phyloP scores from a whole-genome alignment of 2,888 invertebrate species.

The Tipula vernalis region DNA sequence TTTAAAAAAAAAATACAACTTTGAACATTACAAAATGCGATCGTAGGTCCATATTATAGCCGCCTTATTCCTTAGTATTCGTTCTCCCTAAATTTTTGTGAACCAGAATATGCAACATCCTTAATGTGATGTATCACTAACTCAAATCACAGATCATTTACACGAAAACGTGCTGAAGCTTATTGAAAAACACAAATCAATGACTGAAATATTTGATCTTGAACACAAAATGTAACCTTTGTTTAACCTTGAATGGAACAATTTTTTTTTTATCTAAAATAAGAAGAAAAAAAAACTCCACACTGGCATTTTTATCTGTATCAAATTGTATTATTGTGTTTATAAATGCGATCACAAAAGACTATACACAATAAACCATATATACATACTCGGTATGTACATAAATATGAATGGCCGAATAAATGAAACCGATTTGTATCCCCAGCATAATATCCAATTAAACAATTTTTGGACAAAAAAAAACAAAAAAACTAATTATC shows the following conservation, averaged over 20 bases:
- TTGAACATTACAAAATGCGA: no score
- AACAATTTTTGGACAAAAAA: neutral
- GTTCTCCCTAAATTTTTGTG: no score
- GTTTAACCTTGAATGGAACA: neutral
- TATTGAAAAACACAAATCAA: neutral
- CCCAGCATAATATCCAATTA: neutral
- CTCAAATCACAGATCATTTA: neutral
- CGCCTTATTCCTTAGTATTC: no score
- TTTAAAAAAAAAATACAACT: no score
- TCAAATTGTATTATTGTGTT: neutral
- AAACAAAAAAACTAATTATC: neutral
- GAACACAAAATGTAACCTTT: neutral
- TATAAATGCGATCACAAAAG: neutral
- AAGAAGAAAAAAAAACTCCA: neutral
- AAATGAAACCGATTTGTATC: neutral
- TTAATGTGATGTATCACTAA: neutral
- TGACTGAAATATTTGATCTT: neutral
- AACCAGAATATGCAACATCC: no score
- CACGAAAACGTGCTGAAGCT: neutral
- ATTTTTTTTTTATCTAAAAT: neutral
- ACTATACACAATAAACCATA: neutral
- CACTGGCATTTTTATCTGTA: neutral
- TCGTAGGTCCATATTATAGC: no score
- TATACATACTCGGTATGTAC: neutral
- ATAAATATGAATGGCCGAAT: neutral